Conservation (phyloP, 53 echinoderm and acorn worm genomes). For the Patiria pectinifera region DNA sequence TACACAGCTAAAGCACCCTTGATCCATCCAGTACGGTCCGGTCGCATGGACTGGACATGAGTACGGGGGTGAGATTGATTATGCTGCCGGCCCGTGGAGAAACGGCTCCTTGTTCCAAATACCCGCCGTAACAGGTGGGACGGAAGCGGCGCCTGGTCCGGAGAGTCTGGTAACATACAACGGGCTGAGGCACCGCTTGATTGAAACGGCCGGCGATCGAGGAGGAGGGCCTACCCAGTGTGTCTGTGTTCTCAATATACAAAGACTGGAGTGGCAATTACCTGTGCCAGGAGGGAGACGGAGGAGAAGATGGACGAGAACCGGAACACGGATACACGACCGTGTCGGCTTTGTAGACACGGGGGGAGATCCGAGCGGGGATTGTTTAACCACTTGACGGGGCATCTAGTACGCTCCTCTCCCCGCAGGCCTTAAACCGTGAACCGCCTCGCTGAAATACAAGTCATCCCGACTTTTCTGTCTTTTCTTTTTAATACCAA, state of each 20-base stretch:
- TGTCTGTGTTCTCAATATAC: not conserved
- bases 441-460: not conserved
- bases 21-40: not conserved
- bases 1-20: not conserved
- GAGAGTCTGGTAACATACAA: conserved; percentile 15
- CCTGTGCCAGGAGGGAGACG: conserved; percentile 22
- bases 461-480: not conserved
- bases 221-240: not conserved
- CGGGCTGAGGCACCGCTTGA: too few species aligned
- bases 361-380: not conserved
- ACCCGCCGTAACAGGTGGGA: conserved; percentile 58
- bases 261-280: conserved; percentile 43
- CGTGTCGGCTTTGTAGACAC: conserved; percentile 39
- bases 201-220: too few species aligned
- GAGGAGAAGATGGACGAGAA: conserved; percentile 39
- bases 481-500: not conserved
- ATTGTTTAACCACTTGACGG: conserved; percentile 63
- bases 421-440: not conserved
- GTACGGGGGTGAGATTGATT: conserved; percentile 34
- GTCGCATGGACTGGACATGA: conserved; percentile 12
- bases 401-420: not conserved
- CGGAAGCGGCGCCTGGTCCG: conserved; percentile 59
- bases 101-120: conserved; percentile 14
- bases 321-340: conserved; percentile 57
- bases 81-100: not conserved